A percentile compares a stretch with the other conserved stretches of the same genome.
Evolutionary conservation across 1,140 invertebrate species (phyloP).

Genomic region (Coenobita brevimanus): DNA sequence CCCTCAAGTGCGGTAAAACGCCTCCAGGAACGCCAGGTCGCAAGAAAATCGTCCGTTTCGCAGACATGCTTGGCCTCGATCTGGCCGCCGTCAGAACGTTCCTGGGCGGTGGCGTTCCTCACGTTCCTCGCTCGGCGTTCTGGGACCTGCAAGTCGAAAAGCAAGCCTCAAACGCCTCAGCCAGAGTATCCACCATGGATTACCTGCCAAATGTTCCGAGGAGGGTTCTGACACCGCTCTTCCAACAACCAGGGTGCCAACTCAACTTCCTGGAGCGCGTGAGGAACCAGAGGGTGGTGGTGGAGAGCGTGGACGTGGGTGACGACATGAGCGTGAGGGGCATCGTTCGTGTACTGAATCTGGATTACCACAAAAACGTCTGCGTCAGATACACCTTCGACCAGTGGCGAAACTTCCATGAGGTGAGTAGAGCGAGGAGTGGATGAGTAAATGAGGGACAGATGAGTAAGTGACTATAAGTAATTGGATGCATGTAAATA

Average conservation of each 20-base stretch:
- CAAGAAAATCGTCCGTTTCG: conserved; percentile 96
- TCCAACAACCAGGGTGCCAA: conserved; percentile 85
- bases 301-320: conserved; percentile 88
- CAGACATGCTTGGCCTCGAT: conserved; percentile 94
- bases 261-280: conserved; percentile 86
- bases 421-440: conserved; percentile 37
- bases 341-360: conserved; percentile 88
- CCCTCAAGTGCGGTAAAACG: conserved; percentile 91
- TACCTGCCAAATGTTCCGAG: conserved; percentile 15
- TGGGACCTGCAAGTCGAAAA: conserved; percentile 70
- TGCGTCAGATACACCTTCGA: conserved; percentile 90
- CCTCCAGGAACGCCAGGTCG: conserved; percentile 89
- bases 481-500: background rate
- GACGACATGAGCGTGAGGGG: conserved; percentile 85
- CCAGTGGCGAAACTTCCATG: conserved; percentile 83
- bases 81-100: conserved; percentile 92
- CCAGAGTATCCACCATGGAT: background rate
- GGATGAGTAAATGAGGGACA: background rate
- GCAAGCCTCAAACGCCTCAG: background rate
- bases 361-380: conserved; percentile 93
- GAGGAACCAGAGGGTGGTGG: conserved; percentile 82
- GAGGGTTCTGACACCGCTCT: conserved; percentile 79
- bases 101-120: conserved; percentile 91
- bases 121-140: conserved; percentile 88
- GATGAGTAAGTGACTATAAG: background rate